phyloP scores from a whole-genome alignment of 2,888 invertebrate genomes.

The Dysmachus trigonus region DNA sequence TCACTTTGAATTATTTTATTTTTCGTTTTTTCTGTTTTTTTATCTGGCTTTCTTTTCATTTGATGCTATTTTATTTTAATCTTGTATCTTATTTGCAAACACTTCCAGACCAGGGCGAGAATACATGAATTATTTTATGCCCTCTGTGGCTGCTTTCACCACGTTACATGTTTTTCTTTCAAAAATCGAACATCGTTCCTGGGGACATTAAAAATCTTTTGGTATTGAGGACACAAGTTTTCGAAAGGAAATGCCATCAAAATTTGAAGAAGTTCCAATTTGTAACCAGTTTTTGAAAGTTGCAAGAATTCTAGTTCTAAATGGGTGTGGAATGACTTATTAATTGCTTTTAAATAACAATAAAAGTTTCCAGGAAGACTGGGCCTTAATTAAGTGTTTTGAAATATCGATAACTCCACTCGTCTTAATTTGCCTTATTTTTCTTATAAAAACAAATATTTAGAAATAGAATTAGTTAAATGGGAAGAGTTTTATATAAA shows the following conservation, averaged over 20 bases:
- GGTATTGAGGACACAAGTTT: not conserved
- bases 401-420: not conserved
- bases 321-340: not conserved
- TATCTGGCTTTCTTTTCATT: not conserved
- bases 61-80: not conserved
- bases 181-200: not conserved
- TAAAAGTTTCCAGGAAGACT: not conserved
- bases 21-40: not conserved
- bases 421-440: too few relatives aligned
- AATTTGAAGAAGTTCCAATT: not conserved
- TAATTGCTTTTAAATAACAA: not conserved
- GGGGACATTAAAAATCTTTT: not conserved
- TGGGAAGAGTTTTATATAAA: too few relatives aligned
- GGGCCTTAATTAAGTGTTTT: not conserved
- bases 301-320: not conserved
- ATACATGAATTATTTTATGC: constrained; percentile 12
- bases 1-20: not conserved
- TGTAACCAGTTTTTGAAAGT: not conserved
- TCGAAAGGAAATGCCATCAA: not conserved
- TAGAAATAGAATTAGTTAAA: too few relatives aligned
- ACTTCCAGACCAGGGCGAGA: not conserved
- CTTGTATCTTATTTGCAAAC: not conserved
- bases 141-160: not conserved
- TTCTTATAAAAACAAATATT: too few relatives aligned
- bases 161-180: not conserved